phyloP scores from a whole-genome alignment of 2,113 vertebrate species.

The Murina feae region DNA sequence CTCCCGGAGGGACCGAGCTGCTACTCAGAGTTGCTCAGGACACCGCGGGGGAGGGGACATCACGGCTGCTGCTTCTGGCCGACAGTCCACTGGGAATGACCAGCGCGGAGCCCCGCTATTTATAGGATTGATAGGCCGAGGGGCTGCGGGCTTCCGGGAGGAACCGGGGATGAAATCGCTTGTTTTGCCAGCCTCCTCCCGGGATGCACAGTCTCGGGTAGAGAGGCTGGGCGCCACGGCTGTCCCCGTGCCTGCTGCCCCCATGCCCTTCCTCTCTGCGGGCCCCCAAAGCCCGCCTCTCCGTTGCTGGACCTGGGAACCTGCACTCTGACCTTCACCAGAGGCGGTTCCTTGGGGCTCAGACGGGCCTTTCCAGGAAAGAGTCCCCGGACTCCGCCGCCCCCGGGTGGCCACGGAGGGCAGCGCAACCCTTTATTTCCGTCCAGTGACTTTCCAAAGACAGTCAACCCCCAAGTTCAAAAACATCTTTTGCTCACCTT shows the following conservation, averaged over 20 bases:
- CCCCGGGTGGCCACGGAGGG: not conserved
- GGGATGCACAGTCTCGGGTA: not conserved
- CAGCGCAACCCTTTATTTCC: not conserved
- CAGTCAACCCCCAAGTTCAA: not conserved
- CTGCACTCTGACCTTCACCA: not conserved
- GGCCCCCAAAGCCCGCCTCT: not conserved
- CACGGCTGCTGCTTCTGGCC: not conserved
- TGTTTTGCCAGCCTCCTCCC: not conserved
- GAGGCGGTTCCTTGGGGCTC: not conserved
- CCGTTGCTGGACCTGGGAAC: not conserved
- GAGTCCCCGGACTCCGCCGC: not conserved
- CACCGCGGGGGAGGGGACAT: not conserved
- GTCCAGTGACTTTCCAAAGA: not conserved
- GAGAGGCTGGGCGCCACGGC: not conserved
- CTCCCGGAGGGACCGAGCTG: too few species aligned
- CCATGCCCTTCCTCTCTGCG: not conserved
- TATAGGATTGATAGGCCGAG: not conserved
- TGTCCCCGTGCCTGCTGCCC: not conserved
- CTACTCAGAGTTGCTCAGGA: not conserved
- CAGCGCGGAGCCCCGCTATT: not conserved
- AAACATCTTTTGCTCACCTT: not conserved
- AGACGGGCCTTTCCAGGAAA: accelerated
- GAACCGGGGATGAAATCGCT: not conserved
- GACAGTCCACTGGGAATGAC: not conserved
- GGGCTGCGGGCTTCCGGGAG: not conserved